A percentile compares a stretch with the other conserved stretches of the same genome.
Conservation (phyloP, 53 echinoderm and acorn worm genomes). For the Luidia sarsii region DNA sequence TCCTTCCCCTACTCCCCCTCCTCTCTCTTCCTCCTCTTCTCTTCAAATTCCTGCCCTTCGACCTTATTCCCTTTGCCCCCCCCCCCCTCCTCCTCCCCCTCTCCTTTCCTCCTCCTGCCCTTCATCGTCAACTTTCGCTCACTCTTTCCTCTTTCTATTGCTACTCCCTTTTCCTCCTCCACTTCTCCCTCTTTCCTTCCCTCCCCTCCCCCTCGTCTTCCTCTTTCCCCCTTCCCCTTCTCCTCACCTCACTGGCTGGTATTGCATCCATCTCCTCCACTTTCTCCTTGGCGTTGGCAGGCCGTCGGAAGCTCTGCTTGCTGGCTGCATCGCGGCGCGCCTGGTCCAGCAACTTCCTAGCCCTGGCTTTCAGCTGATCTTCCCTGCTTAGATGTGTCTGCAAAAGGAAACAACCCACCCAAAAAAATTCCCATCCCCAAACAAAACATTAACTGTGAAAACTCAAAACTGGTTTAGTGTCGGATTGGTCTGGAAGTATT, state of each 20-base stretch:
- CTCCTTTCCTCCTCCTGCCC: conserved; percentile 82
- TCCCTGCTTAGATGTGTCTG: conserved; percentile 67
- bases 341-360: conserved; percentile 85
- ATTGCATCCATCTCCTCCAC: conserved; percentile 20
- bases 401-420: conserved; percentile 2
- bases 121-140: conserved; percentile 82
- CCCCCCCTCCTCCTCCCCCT: conserved; percentile 84
- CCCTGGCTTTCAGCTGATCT: conserved; percentile 83
- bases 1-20: no score
- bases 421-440: no score
- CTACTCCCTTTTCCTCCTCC: conserved; percentile 81
- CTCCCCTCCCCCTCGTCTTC: conserved; percentile 73
- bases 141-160: conserved; percentile 69
- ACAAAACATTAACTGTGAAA: no score
- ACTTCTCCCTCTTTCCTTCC: conserved; percentile 77
- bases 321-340: conserved; percentile 81
- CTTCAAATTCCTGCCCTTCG: no score
- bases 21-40: no score
- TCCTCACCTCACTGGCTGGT: conserved; percentile 20
- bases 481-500: no score
- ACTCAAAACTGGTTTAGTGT: no score
- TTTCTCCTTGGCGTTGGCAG: conserved; percentile 40
- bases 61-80: no score
- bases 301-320: conserved; percentile 45
- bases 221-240: no score